Percentiles rank a stretch among this genome's conserved stretches.
phyloP scores from a whole-genome alignment of 30 jellyfish, hydroid and myxozoan species.

The Chironex yamaguchii region DNA sequence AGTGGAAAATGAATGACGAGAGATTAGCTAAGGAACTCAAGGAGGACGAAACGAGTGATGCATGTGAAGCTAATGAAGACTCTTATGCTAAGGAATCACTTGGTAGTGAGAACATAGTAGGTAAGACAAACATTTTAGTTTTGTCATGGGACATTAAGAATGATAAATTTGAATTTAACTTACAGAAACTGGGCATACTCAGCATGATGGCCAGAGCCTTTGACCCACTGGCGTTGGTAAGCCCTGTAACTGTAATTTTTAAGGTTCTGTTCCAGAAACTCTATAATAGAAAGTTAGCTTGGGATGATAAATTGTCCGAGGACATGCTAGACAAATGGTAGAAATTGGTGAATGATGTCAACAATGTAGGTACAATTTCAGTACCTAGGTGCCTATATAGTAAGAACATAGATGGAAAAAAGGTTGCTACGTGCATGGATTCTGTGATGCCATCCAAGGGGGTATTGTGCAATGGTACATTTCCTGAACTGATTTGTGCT shows the following conservation, averaged over 20 bases:
- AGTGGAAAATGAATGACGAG: constrained; percentile 43
- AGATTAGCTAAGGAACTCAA: not conserved
- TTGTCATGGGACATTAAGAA: not conserved
- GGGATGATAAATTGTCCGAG: constrained; percentile 59
- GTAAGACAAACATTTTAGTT: constrained; percentile 1
- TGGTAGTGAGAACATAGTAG: not conserved
- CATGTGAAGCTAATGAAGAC: not conserved
- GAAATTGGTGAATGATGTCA: constrained; percentile 18
- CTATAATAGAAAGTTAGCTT: constrained; percentile 17
- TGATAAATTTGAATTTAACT: not conserved
- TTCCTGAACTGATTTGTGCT: constrained; percentile 6
- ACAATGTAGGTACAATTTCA: not conserved
- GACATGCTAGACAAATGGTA: constrained; percentile 8
- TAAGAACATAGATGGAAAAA: not conserved
- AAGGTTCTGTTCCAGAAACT: constrained; percentile 33
- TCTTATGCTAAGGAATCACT: constrained; percentile 2
- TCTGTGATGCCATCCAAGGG: constrained; percentile 13
- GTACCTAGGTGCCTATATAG: constrained; percentile 8
- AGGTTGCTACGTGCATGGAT: constrained; percentile 5
- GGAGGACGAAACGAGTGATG: not conserved
- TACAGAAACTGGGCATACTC: not conserved
- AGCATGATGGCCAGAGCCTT: constrained; percentile 19
- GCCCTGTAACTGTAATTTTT: constrained; percentile 27
- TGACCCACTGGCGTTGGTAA: constrained; percentile 35
- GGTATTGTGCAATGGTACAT: constrained; percentile 16